Evolutionary conservation across 2,113 vertebrate genomes (phyloP).

Genomic region (Psittacula cyanocephala): DNA sequence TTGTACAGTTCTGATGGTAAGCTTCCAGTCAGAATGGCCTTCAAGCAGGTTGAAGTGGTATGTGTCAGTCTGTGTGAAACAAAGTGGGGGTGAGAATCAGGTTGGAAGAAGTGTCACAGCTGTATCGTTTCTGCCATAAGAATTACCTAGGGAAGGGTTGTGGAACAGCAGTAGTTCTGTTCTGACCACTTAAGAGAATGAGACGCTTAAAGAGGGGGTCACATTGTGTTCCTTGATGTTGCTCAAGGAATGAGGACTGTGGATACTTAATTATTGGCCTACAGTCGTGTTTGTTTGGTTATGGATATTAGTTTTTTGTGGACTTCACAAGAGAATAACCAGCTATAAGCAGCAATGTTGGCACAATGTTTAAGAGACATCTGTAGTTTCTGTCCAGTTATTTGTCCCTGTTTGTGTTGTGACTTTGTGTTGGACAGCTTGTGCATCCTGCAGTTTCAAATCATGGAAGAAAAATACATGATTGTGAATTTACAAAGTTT

Average conservation of each 20-base stretch:
- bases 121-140: not conserved
- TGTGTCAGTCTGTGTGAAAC: not conserved
- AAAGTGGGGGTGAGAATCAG: rapidly evolving
- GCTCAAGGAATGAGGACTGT: not conserved
- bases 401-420: not conserved
- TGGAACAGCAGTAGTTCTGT: not conserved
- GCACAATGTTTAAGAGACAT: not conserved
- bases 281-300: not conserved
- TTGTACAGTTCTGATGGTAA: not conserved
- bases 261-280: not conserved
- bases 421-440: not conserved
- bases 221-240: not conserved
- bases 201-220: not conserved
- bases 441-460: not conserved
- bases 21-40: not conserved
- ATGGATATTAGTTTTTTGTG: not conserved
- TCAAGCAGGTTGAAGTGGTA: not conserved
- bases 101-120: not conserved
- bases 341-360: not conserved
- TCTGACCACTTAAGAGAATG: not conserved
- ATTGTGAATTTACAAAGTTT: not conserved
- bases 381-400: not conserved
- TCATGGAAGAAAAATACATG: not conserved
- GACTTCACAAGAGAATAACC: not conserved
- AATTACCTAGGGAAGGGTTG: not conserved